phyloP scores from a whole-genome alignment of 2,113 vertebrate genomes.

The Hippopotamus amphibius region DNA sequence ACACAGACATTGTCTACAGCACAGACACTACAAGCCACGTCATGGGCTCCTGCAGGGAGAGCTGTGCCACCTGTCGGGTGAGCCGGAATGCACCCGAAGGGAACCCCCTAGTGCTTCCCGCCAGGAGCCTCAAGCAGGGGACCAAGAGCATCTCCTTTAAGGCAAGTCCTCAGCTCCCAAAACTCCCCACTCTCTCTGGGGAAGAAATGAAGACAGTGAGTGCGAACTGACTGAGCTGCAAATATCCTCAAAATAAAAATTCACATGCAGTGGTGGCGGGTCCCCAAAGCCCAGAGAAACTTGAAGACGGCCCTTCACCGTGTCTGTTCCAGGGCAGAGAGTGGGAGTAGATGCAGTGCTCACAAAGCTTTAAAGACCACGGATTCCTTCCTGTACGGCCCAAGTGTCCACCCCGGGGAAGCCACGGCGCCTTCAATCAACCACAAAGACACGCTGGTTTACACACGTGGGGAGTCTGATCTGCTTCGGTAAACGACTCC shows the following conservation, averaged over 20 bases:
- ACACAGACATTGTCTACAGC: neutral
- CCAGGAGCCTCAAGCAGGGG: neutral
- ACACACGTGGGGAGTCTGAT: neutral
- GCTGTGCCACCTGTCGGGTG: neutral
- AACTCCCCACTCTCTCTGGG: neutral
- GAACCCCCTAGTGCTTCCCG: neutral
- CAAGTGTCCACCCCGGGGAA: neutral
- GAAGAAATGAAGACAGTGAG: neutral
- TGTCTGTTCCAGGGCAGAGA: neutral
- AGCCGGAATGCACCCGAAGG: no score
- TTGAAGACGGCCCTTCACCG: neutral
- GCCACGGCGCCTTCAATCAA: neutral
- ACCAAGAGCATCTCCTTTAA: neutral
- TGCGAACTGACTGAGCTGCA: neutral
- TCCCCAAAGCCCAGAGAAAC: neutral
- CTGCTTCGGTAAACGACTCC: neutral
- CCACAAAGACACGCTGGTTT: fast-evolving
- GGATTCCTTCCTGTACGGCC: neutral
- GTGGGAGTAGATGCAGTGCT: neutral
- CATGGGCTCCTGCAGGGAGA: neutral
- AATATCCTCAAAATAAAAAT: neutral
- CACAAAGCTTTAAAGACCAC: neutral
- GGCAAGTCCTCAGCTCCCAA: neutral
- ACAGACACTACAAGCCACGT: fast-evolving
- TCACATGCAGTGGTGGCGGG: no score